Evolutionary conservation across 2,888 invertebrate species (phyloP), one percentile per base, ranked within the genome.

Genomic region (Augiades crinisus): DNA sequence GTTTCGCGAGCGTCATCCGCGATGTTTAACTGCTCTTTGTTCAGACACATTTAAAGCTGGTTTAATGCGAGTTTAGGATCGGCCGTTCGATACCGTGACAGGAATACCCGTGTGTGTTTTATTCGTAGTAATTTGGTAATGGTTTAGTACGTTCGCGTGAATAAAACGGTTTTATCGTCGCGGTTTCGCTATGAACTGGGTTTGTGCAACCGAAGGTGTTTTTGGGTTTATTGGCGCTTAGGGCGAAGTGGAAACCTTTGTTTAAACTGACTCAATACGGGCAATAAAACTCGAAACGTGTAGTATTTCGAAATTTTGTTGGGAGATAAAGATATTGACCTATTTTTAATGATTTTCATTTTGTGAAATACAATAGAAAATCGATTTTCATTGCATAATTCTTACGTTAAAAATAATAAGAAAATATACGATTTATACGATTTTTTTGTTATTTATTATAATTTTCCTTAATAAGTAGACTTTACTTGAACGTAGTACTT

Each of bases 151-250:
- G 70, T 73, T 72, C 60, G 64, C 69, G 67, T 72, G 69, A 67
- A 72, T 79, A 78, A 79, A 79, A 79, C 67, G 55, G 72, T 81
- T 84, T 86, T 78, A 82, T 67, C 68, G 67, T 68, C 71, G 87
- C 72, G 87, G 88, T 85, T 86, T 84, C 71, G 80, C 78, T 72
- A 75, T 78, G 75, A 70, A 74, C 73, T 60, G 44, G 68, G 76
- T 82, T 82, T 84, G 85, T 85, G 88, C 77, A 84, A 83, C 70
- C 71, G 64, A 75, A 79, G 82, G 83, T 89, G 86, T 81, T 86
- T 83, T 79, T 75, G 71, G 82, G 81, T 87, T 87, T 86, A 88
- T 83, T 73, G 71, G 72, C 77, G 67, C 76, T 80, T 79, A 78
- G 74, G 64, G 66, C 67, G 63, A 74, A 85, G 87, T 86, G 81